These are phyloP conservation scores for Gambusia holbrooki DNA, from an alignment of 2,113 vertebrate genomes.

Conservation along the genomic window DNA sequence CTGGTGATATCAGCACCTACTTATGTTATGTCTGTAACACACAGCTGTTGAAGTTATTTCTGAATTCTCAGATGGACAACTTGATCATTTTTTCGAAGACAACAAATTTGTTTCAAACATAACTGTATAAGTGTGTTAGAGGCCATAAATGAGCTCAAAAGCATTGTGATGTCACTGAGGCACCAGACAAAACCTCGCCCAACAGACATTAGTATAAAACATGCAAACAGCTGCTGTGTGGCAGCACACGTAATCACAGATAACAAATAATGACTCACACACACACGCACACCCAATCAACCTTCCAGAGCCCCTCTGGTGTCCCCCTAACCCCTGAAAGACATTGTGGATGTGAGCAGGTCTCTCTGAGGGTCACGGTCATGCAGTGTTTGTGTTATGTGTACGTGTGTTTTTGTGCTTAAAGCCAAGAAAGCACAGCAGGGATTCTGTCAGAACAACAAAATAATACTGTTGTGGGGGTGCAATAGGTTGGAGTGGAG, in stretches of 20 bases:
- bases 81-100: not conserved
- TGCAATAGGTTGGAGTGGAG: slow-evolving; percentile 50
- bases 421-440: slow-evolving; percentile 57
- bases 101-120: too few relatives aligned
- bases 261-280: slow-evolving; percentile 70
- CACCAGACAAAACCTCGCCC: slow-evolving; percentile 53
- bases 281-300: slow-evolving; percentile 48
- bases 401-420: slow-evolving; percentile 39
- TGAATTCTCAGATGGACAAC: not conserved
- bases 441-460: slow-evolving; percentile 68
- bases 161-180: slow-evolving; percentile 55
- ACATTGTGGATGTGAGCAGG: slow-evolving; percentile 57
- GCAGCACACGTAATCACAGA: slow-evolving; percentile 64
- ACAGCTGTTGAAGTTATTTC: not conserved
- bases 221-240: slow-evolving; percentile 75
- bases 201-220: slow-evolving; percentile 60
- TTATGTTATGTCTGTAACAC: not conserved
- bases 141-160: not conserved
- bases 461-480: slow-evolving; percentile 59
- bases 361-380: slow-evolving; percentile 62
- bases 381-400: slow-evolving; percentile 41
- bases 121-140: not conserved
- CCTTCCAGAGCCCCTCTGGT: slow-evolving; percentile 54
- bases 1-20: too few relatives aligned
- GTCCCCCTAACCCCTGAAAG: slow-evolving; percentile 41